phyloP scores from a whole-genome alignment of 2,113 vertebrate species.

The Xenopus tropicalis region UCB_Xtro_10.0 CM004446.2:18773001-18773500 shows the following conservation, averaged over 20 bases:
- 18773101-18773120: constrained; percentile 69
- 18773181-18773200: constrained; percentile 79
- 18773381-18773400: too few species aligned
- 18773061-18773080: constrained; percentile 76
- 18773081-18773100: constrained; percentile 76
- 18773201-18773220: constrained; percentile 76
- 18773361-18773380: too few species aligned
- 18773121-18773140: constrained; percentile 83
- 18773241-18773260: constrained; percentile 67
- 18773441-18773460: too few species aligned
- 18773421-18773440: too few species aligned
- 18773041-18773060: constrained; percentile 86
- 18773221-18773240: constrained; percentile 79
- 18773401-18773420: too few species aligned
- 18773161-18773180: constrained; percentile 71
- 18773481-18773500: too few species aligned
- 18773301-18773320: constrained; percentile 25
- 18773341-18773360: too few species aligned
- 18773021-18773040: constrained; percentile 80
- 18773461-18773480: too few species aligned
- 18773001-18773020: constrained; percentile 66
- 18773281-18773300: constrained; percentile 67
- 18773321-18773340: too few species aligned
- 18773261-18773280: constrained; percentile 69
- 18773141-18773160: constrained; percentile 75